Percentiles rank a stretch among this genome's conserved stretches.
Evolutionary conservation across 2,797 vertebrate genomes (phyloP).

Genomic region (Muraenolepis orangiensis): DNA sequence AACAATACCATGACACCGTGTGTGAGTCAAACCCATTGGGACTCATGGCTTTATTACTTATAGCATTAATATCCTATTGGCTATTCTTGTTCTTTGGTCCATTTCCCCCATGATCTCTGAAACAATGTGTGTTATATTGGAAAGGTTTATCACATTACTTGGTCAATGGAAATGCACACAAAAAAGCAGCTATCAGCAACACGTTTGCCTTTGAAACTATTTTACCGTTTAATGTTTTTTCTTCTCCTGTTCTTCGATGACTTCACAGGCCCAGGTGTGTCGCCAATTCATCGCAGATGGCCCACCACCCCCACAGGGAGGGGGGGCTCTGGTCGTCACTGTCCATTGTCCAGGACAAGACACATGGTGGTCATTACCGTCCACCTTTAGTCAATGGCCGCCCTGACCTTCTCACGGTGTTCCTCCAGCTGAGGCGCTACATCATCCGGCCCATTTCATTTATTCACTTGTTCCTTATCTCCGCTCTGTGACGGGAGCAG

Average conservation of each 20-base stretch:
- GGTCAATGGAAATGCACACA: neutral
- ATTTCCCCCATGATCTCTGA: neutral
- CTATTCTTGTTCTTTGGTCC: neutral
- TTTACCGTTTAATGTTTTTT: neutral
- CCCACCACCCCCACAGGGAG: neutral
- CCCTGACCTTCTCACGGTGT: conserved; percentile 51
- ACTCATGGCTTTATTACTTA: neutral
- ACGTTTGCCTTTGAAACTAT: neutral
- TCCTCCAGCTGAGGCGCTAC: conserved; percentile 27
- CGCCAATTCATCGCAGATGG: conserved; percentile 38
- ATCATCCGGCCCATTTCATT: conserved; percentile 19
- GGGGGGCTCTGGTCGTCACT: neutral
- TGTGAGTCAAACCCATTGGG: neutral
- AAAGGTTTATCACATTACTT: neutral
- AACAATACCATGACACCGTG: neutral
- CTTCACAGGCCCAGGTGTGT: conserved; percentile 15
- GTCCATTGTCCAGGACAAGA: conserved; percentile 37
- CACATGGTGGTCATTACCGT: conserved; percentile 51
- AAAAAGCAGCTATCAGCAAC: neutral
- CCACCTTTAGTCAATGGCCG: conserved; percentile 34
- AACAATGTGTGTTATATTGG: neutral
- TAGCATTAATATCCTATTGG: neutral
- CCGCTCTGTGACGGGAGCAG: neutral
- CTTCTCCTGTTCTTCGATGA: neutral
- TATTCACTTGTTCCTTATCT: neutral